phyloP scores from a whole-genome alignment of 2,888 invertebrate genomes.

The Thera obeliscata region DNA sequence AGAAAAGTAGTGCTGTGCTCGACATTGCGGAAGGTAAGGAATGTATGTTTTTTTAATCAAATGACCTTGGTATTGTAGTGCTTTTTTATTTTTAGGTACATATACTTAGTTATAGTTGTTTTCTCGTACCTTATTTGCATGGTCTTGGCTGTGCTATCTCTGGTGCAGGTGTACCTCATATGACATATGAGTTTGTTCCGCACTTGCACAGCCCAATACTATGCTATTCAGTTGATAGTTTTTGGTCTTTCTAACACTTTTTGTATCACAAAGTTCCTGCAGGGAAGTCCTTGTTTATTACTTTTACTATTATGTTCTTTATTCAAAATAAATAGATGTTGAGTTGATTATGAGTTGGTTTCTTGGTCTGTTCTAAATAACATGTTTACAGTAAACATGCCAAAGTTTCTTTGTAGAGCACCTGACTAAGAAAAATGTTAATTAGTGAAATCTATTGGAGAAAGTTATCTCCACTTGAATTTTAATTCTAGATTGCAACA shows the following conservation, averaged over 20 bases:
- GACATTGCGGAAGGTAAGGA: slow-evolving; percentile 43
- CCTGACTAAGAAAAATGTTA: slow-evolving; percentile 4
- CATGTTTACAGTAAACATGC: neutral
- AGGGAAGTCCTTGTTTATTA: neutral
- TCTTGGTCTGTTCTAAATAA: neutral
- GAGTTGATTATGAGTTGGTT: neutral
- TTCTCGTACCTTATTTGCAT: neutral
- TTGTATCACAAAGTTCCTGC: neutral
- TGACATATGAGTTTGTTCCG: too few relatives aligned
- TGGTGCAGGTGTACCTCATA: neutral
- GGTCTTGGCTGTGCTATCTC: neutral
- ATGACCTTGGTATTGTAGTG: slow-evolving; percentile 51
- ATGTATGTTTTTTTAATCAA: slow-evolving; percentile 5
- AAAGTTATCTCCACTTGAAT: slow-evolving; percentile 10
- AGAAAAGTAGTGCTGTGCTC: slow-evolving; percentile 13
- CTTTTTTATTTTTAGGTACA: neutral
- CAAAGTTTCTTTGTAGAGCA: neutral
- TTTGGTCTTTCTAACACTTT: neutral
- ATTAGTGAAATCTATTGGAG: slow-evolving; percentile 17
- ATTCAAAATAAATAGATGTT: too few relatives aligned
- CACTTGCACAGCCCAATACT: too few relatives aligned
- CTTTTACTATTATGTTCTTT: neutral
- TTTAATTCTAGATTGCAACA: neutral
- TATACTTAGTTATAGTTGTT: neutral
- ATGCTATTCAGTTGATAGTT: neutral